Evolutionary conservation across 1,140 invertebrate species (phyloP).

Genomic region (Phenacoccus solenopsis): DNA sequence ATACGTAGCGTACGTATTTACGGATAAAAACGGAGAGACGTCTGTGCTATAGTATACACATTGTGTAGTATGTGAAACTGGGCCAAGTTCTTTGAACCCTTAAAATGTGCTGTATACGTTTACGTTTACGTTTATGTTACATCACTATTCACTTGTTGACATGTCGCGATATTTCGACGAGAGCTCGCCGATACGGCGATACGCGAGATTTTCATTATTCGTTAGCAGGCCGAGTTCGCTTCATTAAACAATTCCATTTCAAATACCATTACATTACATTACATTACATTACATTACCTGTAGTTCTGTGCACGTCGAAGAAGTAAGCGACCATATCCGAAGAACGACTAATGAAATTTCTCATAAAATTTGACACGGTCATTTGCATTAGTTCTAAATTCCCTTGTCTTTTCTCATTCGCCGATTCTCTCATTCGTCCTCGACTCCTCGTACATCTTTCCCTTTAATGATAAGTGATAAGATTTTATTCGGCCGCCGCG

Average conservation of each 20-base stretch:
- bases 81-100: neutral
- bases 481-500: neutral
- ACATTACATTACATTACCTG: too few relatives aligned
- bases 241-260: neutral
- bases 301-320: neutral
- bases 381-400: neutral
- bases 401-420: neutral
- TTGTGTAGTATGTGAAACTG: too few relatives aligned
- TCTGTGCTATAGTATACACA: neutral
- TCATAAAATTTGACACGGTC: slow-evolving; percentile 1
- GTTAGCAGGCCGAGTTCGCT: neutral
- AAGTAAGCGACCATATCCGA: neutral
- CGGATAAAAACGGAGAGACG: neutral
- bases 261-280: too few relatives aligned
- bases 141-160: slow-evolving; percentile 1
- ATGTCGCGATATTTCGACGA: too few relatives aligned
- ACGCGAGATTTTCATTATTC: too few relatives aligned
- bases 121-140: too few relatives aligned
- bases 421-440: neutral
- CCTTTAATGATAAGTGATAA: slow-evolving; percentile 3
- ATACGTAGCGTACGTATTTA: too few relatives aligned
- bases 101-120: neutral
- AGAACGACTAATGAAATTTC: neutral
- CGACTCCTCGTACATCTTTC: neutral
- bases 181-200: too few relatives aligned